Percentiles rank a stretch among this genome's conserved stretches.
Evolutionary conservation across 2,113 vertebrate genomes (phyloP).

Genomic region (Dasyornis broadbenti): DNA sequence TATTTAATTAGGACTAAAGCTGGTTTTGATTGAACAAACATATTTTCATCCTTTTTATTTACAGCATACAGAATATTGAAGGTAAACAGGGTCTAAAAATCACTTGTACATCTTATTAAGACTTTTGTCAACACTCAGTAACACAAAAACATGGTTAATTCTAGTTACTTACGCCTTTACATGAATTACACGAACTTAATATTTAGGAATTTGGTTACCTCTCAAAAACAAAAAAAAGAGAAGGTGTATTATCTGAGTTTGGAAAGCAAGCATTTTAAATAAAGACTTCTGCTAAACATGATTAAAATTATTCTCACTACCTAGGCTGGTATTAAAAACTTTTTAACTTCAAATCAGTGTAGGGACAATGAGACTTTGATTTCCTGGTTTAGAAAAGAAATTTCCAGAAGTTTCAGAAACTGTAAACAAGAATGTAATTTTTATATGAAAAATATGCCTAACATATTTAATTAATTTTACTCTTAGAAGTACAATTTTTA

Average conservation of each 20-base stretch:
- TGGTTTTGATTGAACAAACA: background rate
- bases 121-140: background rate
- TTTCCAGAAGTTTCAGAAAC: background rate
- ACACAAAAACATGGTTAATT: background rate
- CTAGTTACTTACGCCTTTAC: background rate
- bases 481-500: background rate
- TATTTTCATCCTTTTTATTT: background rate
- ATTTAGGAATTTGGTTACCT: background rate
- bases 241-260: background rate
- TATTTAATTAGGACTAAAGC: background rate
- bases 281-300: background rate
- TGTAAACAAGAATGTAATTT: background rate
- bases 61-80: background rate
- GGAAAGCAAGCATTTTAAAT: background rate
- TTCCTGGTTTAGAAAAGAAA: background rate
- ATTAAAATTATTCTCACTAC: background rate
- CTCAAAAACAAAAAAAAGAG: background rate
- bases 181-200: background rate
- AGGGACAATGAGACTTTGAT: background rate
- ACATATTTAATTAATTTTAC: background rate
- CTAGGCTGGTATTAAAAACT: background rate
- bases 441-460: background rate
- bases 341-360: background rate
- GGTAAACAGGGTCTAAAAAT: background rate
- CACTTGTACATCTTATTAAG: background rate